Percentiles rank a stretch among this genome's conserved stretches.
Evolutionary conservation across 2,888 invertebrate species (phyloP).

Genomic region (Mythimna lalbum): DNA sequence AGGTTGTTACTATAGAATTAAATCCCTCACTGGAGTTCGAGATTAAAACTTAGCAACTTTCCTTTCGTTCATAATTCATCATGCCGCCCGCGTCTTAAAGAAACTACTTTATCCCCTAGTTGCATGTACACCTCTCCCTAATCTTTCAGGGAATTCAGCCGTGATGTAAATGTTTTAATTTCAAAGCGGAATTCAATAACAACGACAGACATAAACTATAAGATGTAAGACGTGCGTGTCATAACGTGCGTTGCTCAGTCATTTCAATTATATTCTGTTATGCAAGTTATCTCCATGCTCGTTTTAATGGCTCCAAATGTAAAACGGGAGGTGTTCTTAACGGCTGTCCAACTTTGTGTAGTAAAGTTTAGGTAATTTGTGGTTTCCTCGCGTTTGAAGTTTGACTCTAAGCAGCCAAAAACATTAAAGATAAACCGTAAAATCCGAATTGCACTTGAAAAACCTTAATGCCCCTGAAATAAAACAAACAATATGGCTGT

Average conservation of each 20-base stretch:
- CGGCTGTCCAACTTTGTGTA: constrained; percentile 9
- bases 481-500: constrained; percentile 19
- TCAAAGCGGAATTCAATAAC: constrained; percentile 12
- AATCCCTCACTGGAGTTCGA: no score
- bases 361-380: constrained; percentile 25
- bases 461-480: constrained; percentile 15
- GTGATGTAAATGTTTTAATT: neutral
- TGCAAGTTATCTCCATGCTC: constrained; percentile 28
- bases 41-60: no score
- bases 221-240: constrained; percentile 12
- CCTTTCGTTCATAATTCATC: no score
- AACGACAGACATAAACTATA: neutral
- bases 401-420: neutral
- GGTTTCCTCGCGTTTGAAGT: constrained; percentile 29
- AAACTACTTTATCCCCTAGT: no score
- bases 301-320: constrained; percentile 32
- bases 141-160: neutral
- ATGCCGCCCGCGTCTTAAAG: no score
- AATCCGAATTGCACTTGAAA: constrained; percentile 27
- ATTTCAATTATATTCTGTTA: constrained; percentile 26
- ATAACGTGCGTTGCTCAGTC: constrained; percentile 10
- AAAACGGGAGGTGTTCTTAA: constrained; percentile 13
- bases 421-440: constrained; percentile 9
- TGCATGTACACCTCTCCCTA: neutral
- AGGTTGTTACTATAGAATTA: no score